These are phyloP conservation scores for Drosophila austrosaltans DNA, from an alignment of 2,888 invertebrate species.

Conservation along the genomic window DNA sequence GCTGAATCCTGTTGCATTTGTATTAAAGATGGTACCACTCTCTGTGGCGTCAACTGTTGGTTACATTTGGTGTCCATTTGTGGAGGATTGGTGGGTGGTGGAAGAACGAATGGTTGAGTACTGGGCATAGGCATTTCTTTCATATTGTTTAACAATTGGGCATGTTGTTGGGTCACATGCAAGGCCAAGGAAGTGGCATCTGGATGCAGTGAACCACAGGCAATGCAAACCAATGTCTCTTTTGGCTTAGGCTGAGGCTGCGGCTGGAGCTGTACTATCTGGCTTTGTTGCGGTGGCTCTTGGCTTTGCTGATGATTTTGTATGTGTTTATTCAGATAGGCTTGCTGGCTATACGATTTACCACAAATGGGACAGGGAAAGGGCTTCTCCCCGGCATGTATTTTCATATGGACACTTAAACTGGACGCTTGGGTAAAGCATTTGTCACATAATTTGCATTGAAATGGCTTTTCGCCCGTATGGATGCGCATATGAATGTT, in stretches of 20 bases:
- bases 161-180: constrained; percentile 81
- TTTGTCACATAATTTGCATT: constrained; percentile 83
- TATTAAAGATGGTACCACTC: constrained; percentile 67
- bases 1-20: constrained; percentile 73
- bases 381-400: constrained; percentile 82
- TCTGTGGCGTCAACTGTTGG: constrained; percentile 67
- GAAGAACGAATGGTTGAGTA: neutral
- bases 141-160: constrained; percentile 80
- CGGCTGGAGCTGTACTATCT: constrained; percentile 4
- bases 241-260: constrained; percentile 37
- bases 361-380: constrained; percentile 81
- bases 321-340: constrained; percentile 82
- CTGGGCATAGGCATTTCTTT: constrained; percentile 46
- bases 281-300: constrained; percentile 26
- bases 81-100: constrained; percentile 11
- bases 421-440: constrained; percentile 83
- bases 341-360: constrained; percentile 82
- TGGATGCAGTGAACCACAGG: constrained; percentile 81
- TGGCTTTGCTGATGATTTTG: constrained; percentile 66
- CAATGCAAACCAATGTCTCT: constrained; percentile 81
- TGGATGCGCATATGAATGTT: constrained; percentile 84
- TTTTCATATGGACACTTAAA: constrained; percentile 83
- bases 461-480: constrained; percentile 83
- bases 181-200: constrained; percentile 80
- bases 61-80: constrained; percentile 47